Percentiles rank a stretch among this genome's conserved stretches.
Evolutionary conservation across 2,797 vertebrate species (phyloP).

Genomic region (Microchirus variegatus): DNA sequence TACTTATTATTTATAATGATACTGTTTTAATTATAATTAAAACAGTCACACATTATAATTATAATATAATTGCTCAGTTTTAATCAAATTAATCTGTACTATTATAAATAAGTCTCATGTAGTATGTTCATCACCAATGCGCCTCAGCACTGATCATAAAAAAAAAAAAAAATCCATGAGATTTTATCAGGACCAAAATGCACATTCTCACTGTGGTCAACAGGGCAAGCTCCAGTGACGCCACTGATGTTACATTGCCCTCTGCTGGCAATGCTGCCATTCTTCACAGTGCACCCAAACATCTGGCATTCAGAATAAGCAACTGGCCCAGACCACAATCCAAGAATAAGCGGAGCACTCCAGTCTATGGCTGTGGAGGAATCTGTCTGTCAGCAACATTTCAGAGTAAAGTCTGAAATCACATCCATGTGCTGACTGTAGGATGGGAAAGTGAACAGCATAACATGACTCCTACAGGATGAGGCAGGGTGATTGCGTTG

Average conservation of each 20-base stretch:
- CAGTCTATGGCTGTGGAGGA: conserved; percentile 72
- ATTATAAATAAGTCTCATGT: too few species aligned
- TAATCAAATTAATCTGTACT: too few species aligned
- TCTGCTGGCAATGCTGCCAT: conserved; percentile 57
- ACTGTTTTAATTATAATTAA: too few species aligned
- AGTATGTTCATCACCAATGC: conserved; percentile 28
- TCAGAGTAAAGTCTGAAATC: conserved; percentile 58
- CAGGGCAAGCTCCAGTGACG: conserved; percentile 9
- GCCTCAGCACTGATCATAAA: conserved; percentile 30
- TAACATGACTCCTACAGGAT: conserved; percentile 11
- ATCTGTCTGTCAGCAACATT: conserved; percentile 79
- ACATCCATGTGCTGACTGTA: conserved; percentile 53
- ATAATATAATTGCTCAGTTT: too few species aligned
- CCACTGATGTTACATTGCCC: conserved; percentile 51
- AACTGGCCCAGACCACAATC: conserved; percentile 65
- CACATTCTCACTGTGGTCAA: conserved; percentile 31
- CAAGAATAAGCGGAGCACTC: conserved; percentile 73
- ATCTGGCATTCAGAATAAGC: conserved; percentile 74
- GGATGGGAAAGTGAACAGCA: conserved; percentile 30
- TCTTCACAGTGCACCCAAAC: conserved; percentile 54
- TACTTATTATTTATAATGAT: too few species aligned
- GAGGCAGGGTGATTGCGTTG: conserved; percentile 7
- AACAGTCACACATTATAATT: too few species aligned
- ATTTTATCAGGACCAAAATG: conserved; percentile 48
- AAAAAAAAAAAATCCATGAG: conserved; percentile 36